phyloP scores from a whole-genome alignment of 2,113 vertebrate species.

The Podocnemis expansa region DNA sequence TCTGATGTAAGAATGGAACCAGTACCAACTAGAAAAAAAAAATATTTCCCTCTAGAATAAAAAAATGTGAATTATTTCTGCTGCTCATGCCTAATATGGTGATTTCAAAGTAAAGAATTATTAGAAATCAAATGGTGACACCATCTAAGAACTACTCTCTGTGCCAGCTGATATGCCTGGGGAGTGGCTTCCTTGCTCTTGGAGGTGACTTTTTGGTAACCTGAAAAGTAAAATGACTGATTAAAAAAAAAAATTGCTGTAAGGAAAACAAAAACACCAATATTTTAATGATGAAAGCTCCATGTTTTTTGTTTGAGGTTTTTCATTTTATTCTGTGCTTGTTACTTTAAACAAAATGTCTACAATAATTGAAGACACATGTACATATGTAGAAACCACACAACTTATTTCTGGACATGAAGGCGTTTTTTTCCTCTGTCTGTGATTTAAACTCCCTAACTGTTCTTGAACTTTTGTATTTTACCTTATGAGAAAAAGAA shows the following conservation, averaged over 20 bases:
- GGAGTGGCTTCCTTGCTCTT: background rate
- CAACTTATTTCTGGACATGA: slow-evolving; percentile 30
- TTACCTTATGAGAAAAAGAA: slow-evolving; percentile 28
- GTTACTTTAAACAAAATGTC: slow-evolving; percentile 44
- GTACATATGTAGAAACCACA: slow-evolving; percentile 61
- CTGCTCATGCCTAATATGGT: slow-evolving; percentile 61
- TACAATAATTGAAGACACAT: slow-evolving; percentile 33
- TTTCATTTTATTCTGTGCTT: slow-evolving; percentile 28
- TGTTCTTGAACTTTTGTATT: slow-evolving; percentile 68
- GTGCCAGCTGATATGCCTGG: background rate
- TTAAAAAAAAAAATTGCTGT: background rate
- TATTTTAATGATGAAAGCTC: background rate
- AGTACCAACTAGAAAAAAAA: background rate
- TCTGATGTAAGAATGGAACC: background rate
- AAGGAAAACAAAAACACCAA: background rate
- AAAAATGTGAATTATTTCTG: slow-evolving; percentile 70
- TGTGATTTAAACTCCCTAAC: slow-evolving; percentile 55
- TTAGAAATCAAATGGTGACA: background rate
- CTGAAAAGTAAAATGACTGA: background rate
- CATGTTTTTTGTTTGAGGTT: background rate
- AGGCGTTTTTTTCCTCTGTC: slow-evolving; percentile 57
- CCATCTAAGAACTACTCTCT: background rate
- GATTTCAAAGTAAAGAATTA: slow-evolving; percentile 16
- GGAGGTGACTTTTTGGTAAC: background rate
- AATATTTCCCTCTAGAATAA: slow-evolving; percentile 54